These are phyloP conservation scores for Drosophila nigritarsus DNA, from an alignment of 2,888 invertebrate genomes.

Conservation along the genomic window DNA sequence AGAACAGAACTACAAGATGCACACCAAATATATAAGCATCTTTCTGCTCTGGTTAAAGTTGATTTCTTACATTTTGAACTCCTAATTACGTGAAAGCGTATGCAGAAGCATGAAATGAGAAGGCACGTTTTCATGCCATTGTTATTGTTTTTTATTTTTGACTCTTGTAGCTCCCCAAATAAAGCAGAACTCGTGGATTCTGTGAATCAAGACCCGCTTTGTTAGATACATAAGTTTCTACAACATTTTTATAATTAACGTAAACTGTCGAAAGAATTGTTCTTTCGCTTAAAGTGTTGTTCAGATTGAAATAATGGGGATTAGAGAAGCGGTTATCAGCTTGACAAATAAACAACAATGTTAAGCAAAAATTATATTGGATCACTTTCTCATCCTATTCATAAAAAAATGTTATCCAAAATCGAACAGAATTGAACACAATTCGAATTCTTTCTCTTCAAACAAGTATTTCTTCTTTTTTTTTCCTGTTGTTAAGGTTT, in stretches of 20 bases:
- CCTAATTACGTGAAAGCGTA: slow-evolving; percentile 40
- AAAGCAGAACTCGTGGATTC: neutral
- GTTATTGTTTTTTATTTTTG: slow-evolving; percentile 21
- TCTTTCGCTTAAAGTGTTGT: neutral
- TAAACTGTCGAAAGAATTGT: neutral
- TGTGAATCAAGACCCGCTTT: neutral
- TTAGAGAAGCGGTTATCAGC: neutral
- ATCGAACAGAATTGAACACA: neutral
- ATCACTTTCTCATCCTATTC: neutral
- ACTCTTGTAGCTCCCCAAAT: neutral
- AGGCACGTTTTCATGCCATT: slow-evolving; percentile 37
- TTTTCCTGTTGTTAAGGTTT: neutral
- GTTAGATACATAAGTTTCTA: neutral
- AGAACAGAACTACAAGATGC: neutral
- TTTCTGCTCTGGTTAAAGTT: slow-evolving; percentile 13
- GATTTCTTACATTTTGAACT: slow-evolving; percentile 22
- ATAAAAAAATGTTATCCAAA: neutral
- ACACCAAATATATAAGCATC: slow-evolving; percentile 3
- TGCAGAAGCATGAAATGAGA: slow-evolving; percentile 45
- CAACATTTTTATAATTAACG: neutral
- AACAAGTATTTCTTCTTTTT: neutral
- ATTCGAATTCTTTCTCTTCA: neutral
- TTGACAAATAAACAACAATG: neutral
- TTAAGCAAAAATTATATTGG: neutral
- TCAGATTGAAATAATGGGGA: neutral